These are phyloP conservation scores for Riptortus pedestris DNA, from an alignment of 1,140 invertebrate genomes.

Conservation along the genomic window DNA sequence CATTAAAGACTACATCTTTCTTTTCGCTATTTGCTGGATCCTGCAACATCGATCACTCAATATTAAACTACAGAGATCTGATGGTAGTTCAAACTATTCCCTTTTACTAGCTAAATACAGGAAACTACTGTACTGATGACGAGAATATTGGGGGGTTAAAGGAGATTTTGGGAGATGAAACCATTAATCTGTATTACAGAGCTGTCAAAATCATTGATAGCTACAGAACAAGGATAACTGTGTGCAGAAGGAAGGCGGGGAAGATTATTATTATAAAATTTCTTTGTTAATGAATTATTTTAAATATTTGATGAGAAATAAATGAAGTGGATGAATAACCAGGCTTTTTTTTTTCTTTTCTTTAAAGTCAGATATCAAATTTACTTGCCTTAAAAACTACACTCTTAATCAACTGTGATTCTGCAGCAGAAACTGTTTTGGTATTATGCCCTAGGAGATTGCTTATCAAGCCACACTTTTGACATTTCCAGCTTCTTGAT, in stretches of 20 bases:
- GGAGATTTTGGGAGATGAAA: too few species aligned
- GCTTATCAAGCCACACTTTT: conserved; percentile 46
- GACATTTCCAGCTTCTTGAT: conserved; percentile 48
- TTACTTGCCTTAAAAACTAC: conserved; percentile 38
- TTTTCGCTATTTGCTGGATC: too few species aligned
- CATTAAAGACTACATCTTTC: too few species aligned
- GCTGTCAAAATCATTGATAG: neutral
- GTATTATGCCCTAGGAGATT: conserved; percentile 38
- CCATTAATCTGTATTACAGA: too few species aligned
- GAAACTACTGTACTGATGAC: too few species aligned
- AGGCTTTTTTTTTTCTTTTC: too few species aligned
- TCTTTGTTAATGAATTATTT: neutral
- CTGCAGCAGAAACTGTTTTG: conserved; percentile 39
- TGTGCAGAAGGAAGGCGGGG: neutral
- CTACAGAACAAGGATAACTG: neutral
- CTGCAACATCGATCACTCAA: too few species aligned
- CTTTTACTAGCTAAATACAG: too few species aligned
- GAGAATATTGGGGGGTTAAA: too few species aligned
- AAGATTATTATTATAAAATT: neutral
- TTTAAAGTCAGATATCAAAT: neutral
- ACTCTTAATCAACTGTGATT: conserved; percentile 39
- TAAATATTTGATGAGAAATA: neutral
- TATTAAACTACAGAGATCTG: too few species aligned
- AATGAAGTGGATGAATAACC: too few species aligned
- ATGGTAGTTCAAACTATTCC: too few species aligned